Percentiles rank a stretch among this genome's conserved stretches.
Conservation (phyloP, 2,888 invertebrate genomes). For the Taphrorychus bicolor region DNA sequence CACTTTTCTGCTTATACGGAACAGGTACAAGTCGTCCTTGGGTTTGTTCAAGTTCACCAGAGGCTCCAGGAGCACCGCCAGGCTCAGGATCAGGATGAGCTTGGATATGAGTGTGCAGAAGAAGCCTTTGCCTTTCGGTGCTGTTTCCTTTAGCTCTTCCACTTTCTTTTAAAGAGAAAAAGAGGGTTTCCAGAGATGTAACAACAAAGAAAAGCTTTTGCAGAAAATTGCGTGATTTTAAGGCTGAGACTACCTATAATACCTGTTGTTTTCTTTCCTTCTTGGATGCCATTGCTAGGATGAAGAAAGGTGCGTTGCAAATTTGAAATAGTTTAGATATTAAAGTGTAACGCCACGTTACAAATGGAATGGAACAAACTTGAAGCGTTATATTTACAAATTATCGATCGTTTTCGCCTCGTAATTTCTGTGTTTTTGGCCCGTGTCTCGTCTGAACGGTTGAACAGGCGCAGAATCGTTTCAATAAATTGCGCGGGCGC, state of each 20-base stretch:
- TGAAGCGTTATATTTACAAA: not conserved
- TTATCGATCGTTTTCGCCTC: not conserved
- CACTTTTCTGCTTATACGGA: slow-evolving; percentile 27
- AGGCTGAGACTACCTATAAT: not conserved
- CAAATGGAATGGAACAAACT: not conserved
- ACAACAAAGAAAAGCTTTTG: no score
- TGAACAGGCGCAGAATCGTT: not conserved
- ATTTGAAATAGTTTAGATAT: not conserved
- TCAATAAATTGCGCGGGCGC: not conserved
- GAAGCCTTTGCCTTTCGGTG: slow-evolving; percentile 15
- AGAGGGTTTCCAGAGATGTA: not conserved
- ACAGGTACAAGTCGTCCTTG: slow-evolving; percentile 25
- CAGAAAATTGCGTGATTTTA: not conserved
- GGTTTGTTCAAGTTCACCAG: slow-evolving; percentile 18
- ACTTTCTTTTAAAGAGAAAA: not conserved
- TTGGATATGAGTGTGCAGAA: slow-evolving; percentile 14
- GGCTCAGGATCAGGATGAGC: slow-evolving; percentile 7
- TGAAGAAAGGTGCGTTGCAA: not conserved
- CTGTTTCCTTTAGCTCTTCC: slow-evolving; percentile 18
- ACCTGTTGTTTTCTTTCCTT: slow-evolving; percentile 33
- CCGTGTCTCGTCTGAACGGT: no score
- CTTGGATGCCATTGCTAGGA: slow-evolving; percentile 22
- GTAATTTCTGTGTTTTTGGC: not conserved
- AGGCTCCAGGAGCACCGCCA: slow-evolving; percentile 20
- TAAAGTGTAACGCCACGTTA: not conserved